These are phyloP conservation scores for Eupithecia dodoneata DNA, from an alignment of 2,888 invertebrate genomes.

Conservation along the genomic window DNA sequence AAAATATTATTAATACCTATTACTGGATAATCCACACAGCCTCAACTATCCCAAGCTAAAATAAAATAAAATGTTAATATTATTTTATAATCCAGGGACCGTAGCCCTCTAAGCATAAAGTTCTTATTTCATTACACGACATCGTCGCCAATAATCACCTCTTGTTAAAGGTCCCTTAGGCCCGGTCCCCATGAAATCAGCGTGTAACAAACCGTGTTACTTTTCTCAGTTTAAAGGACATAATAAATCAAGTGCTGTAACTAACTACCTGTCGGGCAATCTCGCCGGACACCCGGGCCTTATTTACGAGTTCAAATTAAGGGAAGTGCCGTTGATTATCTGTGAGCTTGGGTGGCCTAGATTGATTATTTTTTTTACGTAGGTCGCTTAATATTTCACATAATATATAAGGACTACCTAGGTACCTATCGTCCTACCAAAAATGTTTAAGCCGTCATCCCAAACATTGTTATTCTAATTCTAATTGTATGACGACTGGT, in stretches of 20 bases:
- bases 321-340: constrained; percentile 5
- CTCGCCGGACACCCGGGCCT: constrained; percentile 34
- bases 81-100: background rate
- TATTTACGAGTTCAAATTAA: constrained; percentile 40
- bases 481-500: no score
- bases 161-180: background rate
- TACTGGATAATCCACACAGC: no score
- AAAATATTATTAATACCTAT: no score
- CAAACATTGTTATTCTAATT: no score
- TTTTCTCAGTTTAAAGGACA: constrained; percentile 15
- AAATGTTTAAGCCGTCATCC: no score
- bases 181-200: background rate
- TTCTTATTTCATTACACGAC: no score
- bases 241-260: constrained; percentile 23
- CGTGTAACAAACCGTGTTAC: constrained; percentile 6
- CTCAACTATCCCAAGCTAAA: no score
- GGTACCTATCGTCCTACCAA: no score
- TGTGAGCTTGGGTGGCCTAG: background rate
- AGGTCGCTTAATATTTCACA: background rate
- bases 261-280: constrained; percentile 31
- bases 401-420: background rate
- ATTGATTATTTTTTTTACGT: constrained; percentile 1
- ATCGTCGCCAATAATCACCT: background rate
- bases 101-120: background rate
- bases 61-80: no score